Evolutionary conservation across 2,113 vertebrate species (phyloP).

Genomic region (Calyptomena viridis): DNA sequence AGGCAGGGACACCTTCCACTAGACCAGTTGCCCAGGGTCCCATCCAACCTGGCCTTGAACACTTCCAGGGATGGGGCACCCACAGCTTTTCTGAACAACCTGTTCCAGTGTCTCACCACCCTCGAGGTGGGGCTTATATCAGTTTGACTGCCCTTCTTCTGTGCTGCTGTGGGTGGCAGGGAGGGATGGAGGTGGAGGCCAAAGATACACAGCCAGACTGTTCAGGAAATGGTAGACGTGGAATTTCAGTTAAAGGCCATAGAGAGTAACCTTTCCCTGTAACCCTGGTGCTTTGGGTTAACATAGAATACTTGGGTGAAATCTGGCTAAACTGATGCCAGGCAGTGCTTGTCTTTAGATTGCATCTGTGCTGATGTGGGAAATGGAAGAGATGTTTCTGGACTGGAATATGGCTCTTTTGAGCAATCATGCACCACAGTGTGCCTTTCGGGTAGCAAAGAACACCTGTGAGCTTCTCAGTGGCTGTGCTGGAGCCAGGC

Average conservation of each 20-base stretch:
- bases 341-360: neutral
- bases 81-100: neutral
- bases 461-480: neutral
- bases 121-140: fast-evolving
- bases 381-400: neutral
- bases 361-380: neutral
- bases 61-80: neutral
- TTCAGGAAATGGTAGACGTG: neutral
- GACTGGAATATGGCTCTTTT: neutral
- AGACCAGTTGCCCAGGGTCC: neutral
- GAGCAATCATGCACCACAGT: neutral
- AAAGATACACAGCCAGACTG: neutral
- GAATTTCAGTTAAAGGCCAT: neutral
- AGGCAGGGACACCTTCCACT: neutral
- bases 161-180: neutral
- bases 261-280: neutral
- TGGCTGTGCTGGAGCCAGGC: neutral
- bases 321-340: neutral
- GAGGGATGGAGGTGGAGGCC: neutral
- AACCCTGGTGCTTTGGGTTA: neutral
- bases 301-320: neutral
- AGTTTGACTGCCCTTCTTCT: neutral
- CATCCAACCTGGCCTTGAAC: neutral
- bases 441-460: neutral
- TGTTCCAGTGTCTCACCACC: neutral